phyloP scores from a whole-genome alignment of 2,888 invertebrate genomes.

The Theodoxus fluviatilis region DNA sequence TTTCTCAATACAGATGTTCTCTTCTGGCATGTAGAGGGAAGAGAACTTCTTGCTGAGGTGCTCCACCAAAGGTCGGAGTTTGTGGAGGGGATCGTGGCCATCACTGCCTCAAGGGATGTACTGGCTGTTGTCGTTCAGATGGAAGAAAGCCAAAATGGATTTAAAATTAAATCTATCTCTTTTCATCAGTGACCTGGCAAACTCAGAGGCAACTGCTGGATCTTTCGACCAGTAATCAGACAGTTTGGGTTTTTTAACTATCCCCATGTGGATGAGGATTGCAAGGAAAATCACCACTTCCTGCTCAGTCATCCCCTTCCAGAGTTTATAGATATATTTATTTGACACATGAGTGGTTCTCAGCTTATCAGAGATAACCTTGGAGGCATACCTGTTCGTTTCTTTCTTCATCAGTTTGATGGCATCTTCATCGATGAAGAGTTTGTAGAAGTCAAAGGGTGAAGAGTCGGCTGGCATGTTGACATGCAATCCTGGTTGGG shows the following conservation, averaged over 20 bases:
- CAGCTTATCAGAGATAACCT: background rate
- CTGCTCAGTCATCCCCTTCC: background rate
- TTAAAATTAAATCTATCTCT: background rate
- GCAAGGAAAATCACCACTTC: background rate
- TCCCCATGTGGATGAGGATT: constrained; percentile 19
- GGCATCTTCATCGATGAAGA: background rate
- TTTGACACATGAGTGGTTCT: background rate
- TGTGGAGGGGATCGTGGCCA: constrained; percentile 10
- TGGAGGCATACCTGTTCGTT: constrained; percentile 13
- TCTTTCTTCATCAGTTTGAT: background rate
- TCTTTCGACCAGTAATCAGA: constrained; percentile 18
- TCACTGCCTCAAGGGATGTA: background rate
- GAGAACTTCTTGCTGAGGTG: background rate
- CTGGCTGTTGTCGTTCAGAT: too few relatives aligned
- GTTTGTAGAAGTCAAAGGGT: background rate
- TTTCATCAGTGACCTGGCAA: background rate
- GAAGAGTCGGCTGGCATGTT: background rate
- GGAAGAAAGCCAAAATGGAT: too few relatives aligned
- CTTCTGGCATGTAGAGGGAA: constrained; percentile 7
- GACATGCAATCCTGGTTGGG: background rate
- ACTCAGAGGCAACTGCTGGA: background rate
- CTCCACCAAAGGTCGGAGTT: background rate
- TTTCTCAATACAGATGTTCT: constrained; percentile 15
- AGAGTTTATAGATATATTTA: background rate
- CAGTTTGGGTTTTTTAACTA: background rate